Percentiles rank a stretch among this genome's conserved stretches.
Evolutionary conservation across 2,797 vertebrate genomes (phyloP).

Genomic region (Eurystomus glaucurus): DNA sequence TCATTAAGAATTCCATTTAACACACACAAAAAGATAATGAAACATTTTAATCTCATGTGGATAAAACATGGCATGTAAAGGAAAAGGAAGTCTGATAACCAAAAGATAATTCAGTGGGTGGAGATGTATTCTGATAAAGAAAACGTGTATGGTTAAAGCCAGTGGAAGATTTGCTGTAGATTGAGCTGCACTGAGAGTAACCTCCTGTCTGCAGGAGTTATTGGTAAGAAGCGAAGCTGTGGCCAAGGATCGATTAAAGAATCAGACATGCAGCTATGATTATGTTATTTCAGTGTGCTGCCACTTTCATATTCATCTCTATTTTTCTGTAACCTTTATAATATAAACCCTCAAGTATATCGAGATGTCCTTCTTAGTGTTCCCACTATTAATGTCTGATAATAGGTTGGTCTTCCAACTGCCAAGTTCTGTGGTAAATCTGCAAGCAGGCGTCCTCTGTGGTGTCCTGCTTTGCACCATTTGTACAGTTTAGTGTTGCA

Average conservation of each 20-base stretch:
- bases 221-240: neutral
- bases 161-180: slow-evolving; percentile 16
- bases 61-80: neutral
- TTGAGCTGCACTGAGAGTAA: neutral
- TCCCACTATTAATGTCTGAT: slow-evolving; percentile 16
- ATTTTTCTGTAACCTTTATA: neutral
- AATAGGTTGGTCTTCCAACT: neutral
- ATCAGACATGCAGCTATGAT: neutral
- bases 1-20: slow-evolving; percentile 2
- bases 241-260: neutral
- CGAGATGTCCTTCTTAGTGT: neutral
- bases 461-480: neutral
- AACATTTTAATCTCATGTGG: neutral
- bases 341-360: neutral
- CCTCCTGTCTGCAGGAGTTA: neutral
- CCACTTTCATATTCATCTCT: neutral
- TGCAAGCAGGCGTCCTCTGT: neutral
- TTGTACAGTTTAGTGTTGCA: neutral
- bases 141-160: slow-evolving; percentile 9
- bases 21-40: neutral
- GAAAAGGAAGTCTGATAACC: slow-evolving; percentile 5
- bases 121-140: neutral
- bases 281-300: neutral
- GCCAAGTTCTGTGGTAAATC: neutral
- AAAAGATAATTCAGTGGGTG: neutral